Base-by-base conservation (phyloP, 1,140 invertebrate genomes). In the Papilio helenus region DNA sequence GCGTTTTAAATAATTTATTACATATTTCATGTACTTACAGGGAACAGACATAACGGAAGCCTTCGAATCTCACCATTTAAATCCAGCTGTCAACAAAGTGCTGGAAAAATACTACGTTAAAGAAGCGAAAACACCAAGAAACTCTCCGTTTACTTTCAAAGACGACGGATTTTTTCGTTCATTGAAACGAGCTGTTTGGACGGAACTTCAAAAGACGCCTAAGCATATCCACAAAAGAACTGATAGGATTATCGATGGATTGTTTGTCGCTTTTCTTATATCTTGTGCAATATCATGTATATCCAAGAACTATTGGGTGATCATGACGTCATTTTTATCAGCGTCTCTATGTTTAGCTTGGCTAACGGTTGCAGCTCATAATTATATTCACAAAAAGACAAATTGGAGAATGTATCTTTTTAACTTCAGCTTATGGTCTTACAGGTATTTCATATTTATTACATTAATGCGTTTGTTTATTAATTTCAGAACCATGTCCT, bases 381-480 rank as follows among this genome's bases (percentile, higher is more conserved):
- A 98, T 90, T 98, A 97, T 88, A 96, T 98, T 80, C 98, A 98
- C 87, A 95, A 96, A 86, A 96, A 94, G 74, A 96, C 98, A 82
- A 98, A 96, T 87, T 98, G 97, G 95, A 96, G 97, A 68, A 98
- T 97, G 96, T 98, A 97, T 86, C 96, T 97, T 42, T 97, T 97
- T 80, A 97, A 98, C 86, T 90, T 98, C 39, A 95, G 95, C 34
- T 82, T 97, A 65, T 93, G 97, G 94, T 96, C 96, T 2, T 96
- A 96, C 29, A 96, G 94, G 96, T 96, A 90, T 83, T 96, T 90
- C 97, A 97, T 84, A 87, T 96, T 18, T 68, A 16, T 68, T 14
- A 68, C 12, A 34, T 68, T 29, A 34, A 0, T 29, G 14, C 29
- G 4, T 4, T 18, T 68, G 29, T 29, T 29, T 34, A 29, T 68